Conservation (phyloP, 2,113 vertebrate species). For the Dicrurus megarhynchus region DNA sequence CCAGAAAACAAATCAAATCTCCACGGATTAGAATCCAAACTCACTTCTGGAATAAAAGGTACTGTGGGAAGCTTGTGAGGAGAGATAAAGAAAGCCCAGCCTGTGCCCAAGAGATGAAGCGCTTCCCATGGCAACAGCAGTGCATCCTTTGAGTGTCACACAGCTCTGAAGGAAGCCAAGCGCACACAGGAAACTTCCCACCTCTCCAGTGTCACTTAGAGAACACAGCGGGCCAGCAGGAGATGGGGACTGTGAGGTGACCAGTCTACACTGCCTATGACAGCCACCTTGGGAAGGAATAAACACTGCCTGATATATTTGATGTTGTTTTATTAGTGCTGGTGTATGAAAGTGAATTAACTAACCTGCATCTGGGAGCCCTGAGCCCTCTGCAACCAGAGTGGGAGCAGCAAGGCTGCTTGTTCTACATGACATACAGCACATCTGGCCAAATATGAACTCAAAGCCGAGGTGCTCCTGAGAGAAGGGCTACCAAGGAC, state of each 20-base stretch:
- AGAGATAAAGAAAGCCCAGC: not conserved
- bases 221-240: not conserved
- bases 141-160: fast-evolving
- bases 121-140: not conserved
- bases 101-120: not conserved
- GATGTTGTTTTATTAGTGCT: not conserved
- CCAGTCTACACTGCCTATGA: not conserved
- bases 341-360: not conserved
- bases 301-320: not conserved
- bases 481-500: not conserved
- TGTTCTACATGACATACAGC: not conserved
- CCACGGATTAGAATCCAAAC: not conserved
- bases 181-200: not conserved
- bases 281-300: not conserved
- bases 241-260: not conserved
- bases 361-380: not conserved
- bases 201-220: not conserved
- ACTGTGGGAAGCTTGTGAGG: not conserved
- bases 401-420: not conserved
- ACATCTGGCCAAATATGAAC: not conserved
- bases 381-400: not conserved
- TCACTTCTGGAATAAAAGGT: not conserved
- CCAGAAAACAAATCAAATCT: not conserved
- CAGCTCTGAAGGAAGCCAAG: not conserved
- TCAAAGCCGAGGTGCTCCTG: not conserved